Percentiles rank a stretch among this genome's conserved stretches.
These are phyloP conservation scores for Scaeva pyrastri DNA, from an alignment of 2,888 invertebrate species.

Conservation along the genomic window DNA sequence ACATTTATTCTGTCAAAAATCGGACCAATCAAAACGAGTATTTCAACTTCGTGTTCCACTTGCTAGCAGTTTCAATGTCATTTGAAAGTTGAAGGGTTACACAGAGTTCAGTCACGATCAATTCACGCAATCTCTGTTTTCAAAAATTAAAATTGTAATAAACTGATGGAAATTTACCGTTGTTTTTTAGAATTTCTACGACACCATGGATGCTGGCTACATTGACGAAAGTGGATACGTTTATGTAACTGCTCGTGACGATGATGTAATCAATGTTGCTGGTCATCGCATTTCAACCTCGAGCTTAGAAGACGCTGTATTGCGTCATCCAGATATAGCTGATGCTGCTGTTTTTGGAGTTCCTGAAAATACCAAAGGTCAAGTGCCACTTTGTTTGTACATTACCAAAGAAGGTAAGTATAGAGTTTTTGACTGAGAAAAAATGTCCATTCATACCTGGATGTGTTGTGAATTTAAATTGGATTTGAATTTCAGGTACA, in stretches of 20 bases:
- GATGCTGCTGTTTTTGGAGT: constrained; percentile 96
- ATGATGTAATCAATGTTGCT: constrained; percentile 97
- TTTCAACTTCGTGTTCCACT: too few relatives aligned
- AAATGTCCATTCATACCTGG: not conserved
- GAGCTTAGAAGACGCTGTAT: constrained; percentile 94
- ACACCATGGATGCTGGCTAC: constrained; percentile 97
- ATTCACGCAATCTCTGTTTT: too few relatives aligned
- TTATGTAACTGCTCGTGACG: constrained; percentile 95
- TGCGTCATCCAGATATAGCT: constrained; percentile 93
- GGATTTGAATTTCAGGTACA: constrained; percentile 41
- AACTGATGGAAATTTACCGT: not conserved
- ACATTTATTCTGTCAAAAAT: too few relatives aligned
- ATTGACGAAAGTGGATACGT: constrained; percentile 92
- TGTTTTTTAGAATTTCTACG: constrained; percentile 85
- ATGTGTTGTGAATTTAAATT: not conserved
- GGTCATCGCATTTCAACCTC: constrained; percentile 96
- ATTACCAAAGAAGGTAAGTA: constrained; percentile 86
- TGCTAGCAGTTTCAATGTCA: too few relatives aligned
- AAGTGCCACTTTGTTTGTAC: constrained; percentile 94
- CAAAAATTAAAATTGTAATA: too few relatives aligned
- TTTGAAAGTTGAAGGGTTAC: too few relatives aligned
- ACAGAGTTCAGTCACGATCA: too few relatives aligned
- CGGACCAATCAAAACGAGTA: too few relatives aligned
- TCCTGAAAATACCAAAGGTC: constrained; percentile 94
- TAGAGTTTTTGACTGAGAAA: not conserved